Base-by-base conservation (phyloP, 2,888 invertebrate species). In the Oxycera nigricornis region DNA sequence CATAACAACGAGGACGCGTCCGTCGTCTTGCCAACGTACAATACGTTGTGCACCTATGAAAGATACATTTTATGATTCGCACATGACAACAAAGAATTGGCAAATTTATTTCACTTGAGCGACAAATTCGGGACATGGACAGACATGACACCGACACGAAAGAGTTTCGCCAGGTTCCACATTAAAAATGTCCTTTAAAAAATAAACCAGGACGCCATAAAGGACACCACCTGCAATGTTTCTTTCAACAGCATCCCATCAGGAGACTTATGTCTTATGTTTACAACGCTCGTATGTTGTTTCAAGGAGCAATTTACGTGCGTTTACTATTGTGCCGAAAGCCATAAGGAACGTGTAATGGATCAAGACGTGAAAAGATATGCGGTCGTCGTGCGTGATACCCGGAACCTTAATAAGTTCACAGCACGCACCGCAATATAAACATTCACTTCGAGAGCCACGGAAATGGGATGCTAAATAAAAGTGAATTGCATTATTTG, bases 211-310 rank as follows among this genome's bases (percentile, higher is more conserved):
- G 7, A 68, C 17, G 68, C 46, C 52, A 28, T 52, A 68, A 68
- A 68, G 68, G 50, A 68, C 68, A 68, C n/a, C n/a, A n/a, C 68
- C 68, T 68, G 68, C 50, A 68, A 68, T 52, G 68, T 68, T 46
- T 68, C 68, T 68, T 52, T 68, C 22, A 68, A 68, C 68, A 68
- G 31, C 50, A 46, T 68, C 7, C 68, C 68, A 52, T 68, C 17
- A 50, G 50, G 68, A 68, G 65, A 65, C 41, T n/a, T n/a, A 65
- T 65, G 39, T 65, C 30, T 30, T 28, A 65, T 65, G 65, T 65
- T 65, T 65, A 65, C 41, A 41, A 30, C 65, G 39, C 65, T 65
- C 65, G 28, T 65, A 65, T 26, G 52, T 68, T 68, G 68, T 68
- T 68, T 68, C 28, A 50, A 68, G 68, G 50, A 68, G 68, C 68